These are phyloP conservation scores for Rhinoraja longicauda DNA, from an alignment of 2,797 vertebrate species.

Conservation along the genomic window DNA sequence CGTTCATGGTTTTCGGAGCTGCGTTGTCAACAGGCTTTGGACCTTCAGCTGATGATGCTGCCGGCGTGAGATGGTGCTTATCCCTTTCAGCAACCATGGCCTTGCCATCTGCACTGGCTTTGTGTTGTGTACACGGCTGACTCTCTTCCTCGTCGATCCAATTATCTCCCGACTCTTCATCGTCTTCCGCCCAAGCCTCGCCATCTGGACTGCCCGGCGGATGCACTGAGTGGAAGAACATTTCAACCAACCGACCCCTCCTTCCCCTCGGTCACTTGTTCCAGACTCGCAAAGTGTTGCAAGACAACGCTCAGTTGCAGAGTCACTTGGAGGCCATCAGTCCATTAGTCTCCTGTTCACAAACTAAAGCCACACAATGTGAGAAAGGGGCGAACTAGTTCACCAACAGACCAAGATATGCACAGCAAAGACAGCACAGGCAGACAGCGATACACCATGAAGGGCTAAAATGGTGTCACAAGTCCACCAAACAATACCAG, in stretches of 20 bases:
- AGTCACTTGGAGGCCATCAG: neutral
- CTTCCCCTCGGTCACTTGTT: neutral
- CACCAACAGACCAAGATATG: neutral
- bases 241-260: neutral
- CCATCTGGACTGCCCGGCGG: slow-evolving; percentile 39
- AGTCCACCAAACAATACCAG: slow-evolving; percentile 8
- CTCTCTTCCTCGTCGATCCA: neutral
- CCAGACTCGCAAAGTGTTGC: slow-evolving; percentile 1
- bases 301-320: neutral
- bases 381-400: neutral
- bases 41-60: neutral
- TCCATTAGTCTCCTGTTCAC: neutral
- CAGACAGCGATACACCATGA: neutral
- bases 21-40: neutral
- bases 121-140: neutral
- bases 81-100: slow-evolving; percentile 4
- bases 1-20: neutral
- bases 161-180: slow-evolving; percentile 41
- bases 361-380: neutral
- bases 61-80: neutral
- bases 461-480: slow-evolving; percentile 15
- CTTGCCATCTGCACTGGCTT: slow-evolving; percentile 22
- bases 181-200: slow-evolving; percentile 32
- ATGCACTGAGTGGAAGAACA: slow-evolving; percentile 1
- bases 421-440: neutral